These are phyloP conservation scores for Lacerta agilis DNA, from an alignment of 2,797 vertebrate species.

Conservation along the genomic window DNA sequence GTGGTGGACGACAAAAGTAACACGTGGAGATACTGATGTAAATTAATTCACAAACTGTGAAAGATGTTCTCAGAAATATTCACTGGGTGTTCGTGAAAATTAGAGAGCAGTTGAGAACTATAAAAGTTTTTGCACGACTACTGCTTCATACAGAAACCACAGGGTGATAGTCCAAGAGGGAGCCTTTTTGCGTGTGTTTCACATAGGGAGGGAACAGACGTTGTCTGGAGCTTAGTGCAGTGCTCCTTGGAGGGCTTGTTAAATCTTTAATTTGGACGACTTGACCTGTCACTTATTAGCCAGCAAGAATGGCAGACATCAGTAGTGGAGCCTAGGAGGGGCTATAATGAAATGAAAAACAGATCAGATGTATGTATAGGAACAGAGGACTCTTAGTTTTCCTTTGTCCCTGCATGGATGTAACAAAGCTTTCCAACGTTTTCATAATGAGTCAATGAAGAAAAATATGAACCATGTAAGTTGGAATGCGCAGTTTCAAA, in stretches of 20 bases:
- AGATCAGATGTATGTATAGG: slow-evolving; percentile 61
- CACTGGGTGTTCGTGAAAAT: slow-evolving; percentile 23
- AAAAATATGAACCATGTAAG: slow-evolving; percentile 21
- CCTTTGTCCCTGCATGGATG: slow-evolving; percentile 40
- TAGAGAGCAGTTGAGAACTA: slow-evolving; percentile 4
- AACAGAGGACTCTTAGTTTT: slow-evolving; percentile 46
- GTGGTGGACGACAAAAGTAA: not conserved
- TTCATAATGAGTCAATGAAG: slow-evolving; percentile 18
- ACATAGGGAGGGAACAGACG: slow-evolving; percentile 54
- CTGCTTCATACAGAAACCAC: slow-evolving; percentile 46
- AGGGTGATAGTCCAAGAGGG: slow-evolving; percentile 46
- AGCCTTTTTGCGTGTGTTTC: slow-evolving; percentile 42
- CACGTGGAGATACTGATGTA: slow-evolving; percentile 8
- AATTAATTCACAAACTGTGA: slow-evolving; percentile 35
- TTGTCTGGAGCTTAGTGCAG: slow-evolving; percentile 59
- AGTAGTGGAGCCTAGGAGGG: slow-evolving; percentile 74
- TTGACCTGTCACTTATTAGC: slow-evolving; percentile 74
- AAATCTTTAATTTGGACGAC: slow-evolving; percentile 74
- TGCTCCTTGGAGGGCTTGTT: slow-evolving; percentile 69
- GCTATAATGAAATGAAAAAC: slow-evolving; percentile 70
- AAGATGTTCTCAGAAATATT: slow-evolving; percentile 51
- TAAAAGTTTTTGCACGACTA: slow-evolving; percentile 38
- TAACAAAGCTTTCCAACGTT: slow-evolving; percentile 38
- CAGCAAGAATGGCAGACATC: slow-evolving; percentile 71
- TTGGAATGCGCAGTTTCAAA: rapidly evolving